Percentiles rank a stretch among this genome's conserved stretches.
Evolutionary conservation across 2,113 vertebrate species (phyloP).

Genomic region (Peromyscus leucopus): DNA sequence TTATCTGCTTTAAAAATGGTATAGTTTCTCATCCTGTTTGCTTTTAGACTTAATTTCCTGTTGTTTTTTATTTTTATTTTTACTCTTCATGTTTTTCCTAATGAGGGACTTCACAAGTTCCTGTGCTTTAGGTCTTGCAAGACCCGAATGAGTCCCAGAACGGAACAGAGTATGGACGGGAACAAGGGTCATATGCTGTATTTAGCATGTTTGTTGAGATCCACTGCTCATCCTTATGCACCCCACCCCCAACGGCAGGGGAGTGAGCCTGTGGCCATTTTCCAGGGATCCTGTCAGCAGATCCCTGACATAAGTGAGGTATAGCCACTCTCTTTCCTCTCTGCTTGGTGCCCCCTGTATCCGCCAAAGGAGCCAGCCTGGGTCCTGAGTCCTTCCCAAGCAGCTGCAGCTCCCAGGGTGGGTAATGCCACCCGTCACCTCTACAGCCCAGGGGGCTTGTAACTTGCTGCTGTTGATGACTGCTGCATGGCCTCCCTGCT

Average conservation of each 20-base stretch:
- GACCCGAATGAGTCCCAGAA: neutral
- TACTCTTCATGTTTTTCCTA: slow-evolving; percentile 1
- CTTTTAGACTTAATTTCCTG: neutral
- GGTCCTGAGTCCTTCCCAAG: neutral
- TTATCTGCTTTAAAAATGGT: neutral
- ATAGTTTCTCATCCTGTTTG: neutral
- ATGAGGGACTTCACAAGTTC: neutral
- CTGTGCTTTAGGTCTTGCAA: neutral
- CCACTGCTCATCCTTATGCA: neutral
- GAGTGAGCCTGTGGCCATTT: neutral
- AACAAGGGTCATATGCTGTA: neutral
- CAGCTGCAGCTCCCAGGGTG: neutral
- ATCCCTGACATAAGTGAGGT: neutral
- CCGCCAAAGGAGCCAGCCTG: neutral
- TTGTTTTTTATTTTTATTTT: neutral
- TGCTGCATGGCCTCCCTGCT: neutral
- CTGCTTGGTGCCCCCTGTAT: neutral
- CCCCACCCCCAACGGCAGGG: neutral
- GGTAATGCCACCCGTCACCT: neutral
- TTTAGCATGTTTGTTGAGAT: neutral
- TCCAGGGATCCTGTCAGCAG: neutral
- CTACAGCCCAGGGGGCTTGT: neutral
- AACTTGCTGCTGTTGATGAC: neutral
- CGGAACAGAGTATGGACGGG: neutral
- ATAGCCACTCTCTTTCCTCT: neutral